These are phyloP conservation scores for Sander lucioperca DNA, from an alignment of 2,113 vertebrate genomes.

Conservation along the genomic window DNA sequence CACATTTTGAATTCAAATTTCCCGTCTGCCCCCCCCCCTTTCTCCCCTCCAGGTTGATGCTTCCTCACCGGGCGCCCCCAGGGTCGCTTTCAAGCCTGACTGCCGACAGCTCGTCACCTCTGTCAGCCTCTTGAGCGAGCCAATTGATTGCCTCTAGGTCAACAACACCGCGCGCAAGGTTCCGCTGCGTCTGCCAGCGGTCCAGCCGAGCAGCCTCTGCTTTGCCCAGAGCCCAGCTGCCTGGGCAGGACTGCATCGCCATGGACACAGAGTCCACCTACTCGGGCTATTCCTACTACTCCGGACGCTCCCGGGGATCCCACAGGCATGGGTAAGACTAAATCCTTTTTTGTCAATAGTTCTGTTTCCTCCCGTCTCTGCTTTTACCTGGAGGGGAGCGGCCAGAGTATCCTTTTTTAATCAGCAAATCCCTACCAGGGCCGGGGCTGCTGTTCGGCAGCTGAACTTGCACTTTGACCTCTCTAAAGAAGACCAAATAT, in stretches of 20 bases:
- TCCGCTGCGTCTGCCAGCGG: slow-evolving; percentile 49
- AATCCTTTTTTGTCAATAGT: neutral
- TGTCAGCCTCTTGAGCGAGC: slow-evolving; percentile 68
- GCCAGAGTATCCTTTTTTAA: neutral
- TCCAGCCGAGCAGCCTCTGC: slow-evolving; percentile 50
- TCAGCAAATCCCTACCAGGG: neutral
- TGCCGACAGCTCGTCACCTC: slow-evolving; percentile 57
- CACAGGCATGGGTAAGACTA: slow-evolving; percentile 92
- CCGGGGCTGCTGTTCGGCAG: neutral
- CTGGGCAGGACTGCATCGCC: slow-evolving; percentile 72
- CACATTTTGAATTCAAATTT: slow-evolving; percentile 38
- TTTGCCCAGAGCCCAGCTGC: slow-evolving; percentile 48
- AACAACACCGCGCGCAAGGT: slow-evolving; percentile 45
- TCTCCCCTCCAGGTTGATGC: slow-evolving; percentile 76
- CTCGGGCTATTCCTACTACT: slow-evolving; percentile 97
- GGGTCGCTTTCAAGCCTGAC: slow-evolving; percentile 75
- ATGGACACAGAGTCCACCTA: slow-evolving; percentile 99
- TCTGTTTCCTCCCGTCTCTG: neutral
- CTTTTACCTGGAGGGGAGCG: neutral
- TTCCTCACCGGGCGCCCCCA: slow-evolving; percentile 64
- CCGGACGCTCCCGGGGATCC: slow-evolving; percentile 93
- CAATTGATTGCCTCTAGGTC: slow-evolving; percentile 47
- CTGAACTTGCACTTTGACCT: neutral
- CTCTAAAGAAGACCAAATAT: neutral
- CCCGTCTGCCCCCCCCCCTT: neutral